Percentiles rank a stretch among this genome's conserved stretches.
phyloP scores from a whole-genome alignment of 1,140 invertebrate genomes.

The Drosophila biarmipes region DNA sequence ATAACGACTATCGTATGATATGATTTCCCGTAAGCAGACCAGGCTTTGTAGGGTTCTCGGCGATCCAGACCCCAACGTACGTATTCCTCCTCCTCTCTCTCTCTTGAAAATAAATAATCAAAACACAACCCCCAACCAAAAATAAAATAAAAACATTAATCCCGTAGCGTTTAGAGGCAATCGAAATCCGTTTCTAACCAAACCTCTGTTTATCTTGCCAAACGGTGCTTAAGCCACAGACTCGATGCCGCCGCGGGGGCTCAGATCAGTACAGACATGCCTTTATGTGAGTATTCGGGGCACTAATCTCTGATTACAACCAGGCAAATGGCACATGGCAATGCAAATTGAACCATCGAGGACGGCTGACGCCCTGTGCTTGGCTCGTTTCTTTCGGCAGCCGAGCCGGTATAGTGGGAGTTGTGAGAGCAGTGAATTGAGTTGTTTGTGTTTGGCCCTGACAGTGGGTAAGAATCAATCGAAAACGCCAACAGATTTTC shows the following conservation, averaged over 20 bases:
- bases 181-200: constrained; percentile 6
- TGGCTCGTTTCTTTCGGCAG: constrained; percentile 68
- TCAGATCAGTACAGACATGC: constrained; percentile 37
- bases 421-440: constrained; percentile 43
- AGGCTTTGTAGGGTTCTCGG: constrained; percentile 44
- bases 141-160: constrained; percentile 47
- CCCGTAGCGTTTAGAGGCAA: constrained; percentile 38
- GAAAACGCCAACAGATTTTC: constrained; percentile 27
- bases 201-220: constrained; percentile 32
- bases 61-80: constrained; percentile 65
- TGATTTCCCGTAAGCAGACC: constrained; percentile 15
- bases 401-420: constrained; percentile 47
- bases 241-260: constrained; percentile 27
- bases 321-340: constrained; percentile 12
- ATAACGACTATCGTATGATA: constrained; percentile 27
- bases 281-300: constrained; percentile 71
- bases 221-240: constrained; percentile 20
- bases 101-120: constrained; percentile 25
- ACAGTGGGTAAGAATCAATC: constrained; percentile 68
- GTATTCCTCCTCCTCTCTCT: constrained; percentile 40
- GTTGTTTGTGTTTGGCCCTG: constrained; percentile 45
- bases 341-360: constrained; percentile 32
- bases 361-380: constrained; percentile 19
- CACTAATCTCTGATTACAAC: constrained; percentile 37
- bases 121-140: constrained; percentile 23